Conservation (phyloP, 2,888 invertebrate genomes). For the Aspidiotus rigidus region DNA sequence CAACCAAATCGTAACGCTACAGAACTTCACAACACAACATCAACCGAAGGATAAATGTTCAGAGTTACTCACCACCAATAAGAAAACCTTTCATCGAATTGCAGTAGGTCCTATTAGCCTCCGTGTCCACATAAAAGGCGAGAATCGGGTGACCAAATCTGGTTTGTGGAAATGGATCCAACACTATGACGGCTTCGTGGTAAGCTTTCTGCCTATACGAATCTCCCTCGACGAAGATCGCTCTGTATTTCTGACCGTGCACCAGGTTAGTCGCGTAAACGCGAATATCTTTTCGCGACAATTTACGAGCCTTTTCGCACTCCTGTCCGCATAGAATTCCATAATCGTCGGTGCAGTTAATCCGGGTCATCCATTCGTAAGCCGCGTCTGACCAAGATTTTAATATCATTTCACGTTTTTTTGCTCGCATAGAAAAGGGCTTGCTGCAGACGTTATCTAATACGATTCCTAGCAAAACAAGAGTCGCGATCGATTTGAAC, state of each 20-base stretch:
- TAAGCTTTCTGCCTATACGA: slow-evolving; percentile 34
- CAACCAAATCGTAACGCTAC: too few species aligned
- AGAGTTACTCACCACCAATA: slow-evolving; percentile 43
- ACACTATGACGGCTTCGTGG: slow-evolving; percentile 41
- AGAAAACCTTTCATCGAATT: slow-evolving; percentile 41
- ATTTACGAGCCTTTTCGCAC: slow-evolving; percentile 3
- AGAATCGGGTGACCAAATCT: slow-evolving; percentile 47
- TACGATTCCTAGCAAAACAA: too few species aligned
- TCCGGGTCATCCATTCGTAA: slow-evolving; percentile 11
- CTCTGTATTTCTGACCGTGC: not conserved
- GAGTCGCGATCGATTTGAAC: too few species aligned
- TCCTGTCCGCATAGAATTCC: not conserved
- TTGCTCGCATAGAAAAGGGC: too few species aligned
- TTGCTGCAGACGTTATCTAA: too few species aligned
- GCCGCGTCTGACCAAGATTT: slow-evolving; percentile 18
- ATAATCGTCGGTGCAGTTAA: slow-evolving; percentile 11
- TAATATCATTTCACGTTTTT: not conserved
- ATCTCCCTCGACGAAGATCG: slow-evolving; percentile 37
- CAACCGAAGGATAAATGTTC: not conserved
- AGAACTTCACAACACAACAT: too few species aligned
- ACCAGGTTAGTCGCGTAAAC: slow-evolving; percentile 3
- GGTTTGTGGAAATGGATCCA: slow-evolving; percentile 46
- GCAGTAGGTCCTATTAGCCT: slow-evolving; percentile 41
- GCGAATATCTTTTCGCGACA: not conserved
- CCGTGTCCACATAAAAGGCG: slow-evolving; percentile 45